Evolutionary conservation across 1,140 invertebrate species (phyloP).

Genomic region (Drosophila nigromelanica): DNA sequence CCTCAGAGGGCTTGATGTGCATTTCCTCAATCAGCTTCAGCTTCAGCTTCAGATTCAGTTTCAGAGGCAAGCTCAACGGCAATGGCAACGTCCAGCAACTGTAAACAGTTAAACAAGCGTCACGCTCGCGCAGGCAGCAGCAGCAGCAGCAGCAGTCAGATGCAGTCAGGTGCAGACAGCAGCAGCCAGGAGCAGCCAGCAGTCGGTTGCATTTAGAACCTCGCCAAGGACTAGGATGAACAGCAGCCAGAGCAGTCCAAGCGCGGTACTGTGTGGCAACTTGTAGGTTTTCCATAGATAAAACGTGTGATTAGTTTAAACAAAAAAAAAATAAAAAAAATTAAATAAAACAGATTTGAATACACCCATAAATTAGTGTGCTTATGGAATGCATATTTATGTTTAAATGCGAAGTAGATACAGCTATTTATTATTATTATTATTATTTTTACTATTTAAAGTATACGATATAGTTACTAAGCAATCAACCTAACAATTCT

Average conservation of each 20-base stretch:
- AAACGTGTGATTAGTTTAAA: no score
- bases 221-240: not conserved
- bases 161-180: conserved; percentile 4
- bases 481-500: no score
- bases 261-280: conserved; percentile 4
- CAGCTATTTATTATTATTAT: no score
- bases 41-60: conserved; percentile 39
- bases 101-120: conserved; percentile 69
- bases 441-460: no score
- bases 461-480: no score
- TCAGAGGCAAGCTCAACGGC: not conserved
- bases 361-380: no score
- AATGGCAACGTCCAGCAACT: conserved; percentile 44
- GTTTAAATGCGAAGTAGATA: no score
- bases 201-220: conserved; percentile 5
- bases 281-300: not conserved
- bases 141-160: conserved; percentile 19
- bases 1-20: conserved; percentile 76
- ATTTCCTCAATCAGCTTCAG: conserved; percentile 78
- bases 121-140: conserved; percentile 32
- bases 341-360: no score
- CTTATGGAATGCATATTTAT: no score
- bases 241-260: not conserved
- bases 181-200: not conserved
- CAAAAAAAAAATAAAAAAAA: no score